Evolutionary conservation across 2,888 invertebrate species (phyloP), one percentile per base, ranked within the genome.

Genomic region (Euproctis similis): DNA sequence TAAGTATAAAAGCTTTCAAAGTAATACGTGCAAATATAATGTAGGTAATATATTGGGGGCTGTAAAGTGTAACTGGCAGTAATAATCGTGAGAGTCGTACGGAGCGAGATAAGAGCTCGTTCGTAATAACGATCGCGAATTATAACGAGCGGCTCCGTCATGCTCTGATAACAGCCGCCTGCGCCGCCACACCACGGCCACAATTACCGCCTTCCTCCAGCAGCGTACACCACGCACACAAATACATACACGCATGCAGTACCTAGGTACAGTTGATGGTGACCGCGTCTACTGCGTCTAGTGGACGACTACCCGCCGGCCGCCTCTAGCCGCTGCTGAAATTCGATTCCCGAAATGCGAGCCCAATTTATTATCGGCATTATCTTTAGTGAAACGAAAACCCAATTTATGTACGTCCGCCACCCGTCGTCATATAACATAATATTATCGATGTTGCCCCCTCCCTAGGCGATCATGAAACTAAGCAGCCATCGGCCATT

Each of bases 401-500:
- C 71, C 69, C 72, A 75, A 74, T 78, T 75, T 74, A 75, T 71
- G 72, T 71, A 57, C 57, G 53, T 49, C 51, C 59, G 65, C 71
- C 72, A 63, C 67, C 73, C 71, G 67, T 59, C 55, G 69, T 63
- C 74, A 71, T 81, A 78, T 80, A 80, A 78, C 74, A 78, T 80
- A 78, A 78, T 74, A 80, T 74, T 81, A 80, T 80, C 78, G 78
- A 75, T 74, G 68, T 64, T 68, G 67, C 58, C 71, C 72, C 77
- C 78, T 74, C 81, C 78, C 80, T 75, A 75, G 77, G 74, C 81
- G 73, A 78, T 78, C 81, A 77, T 78, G 80, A 77, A 77, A 75
- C 81, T 75, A 75, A 76, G 70, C 70, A 67, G 70, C 71, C 70
- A 67, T 70, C 80, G 80, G 75, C 77, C 78, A 77, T 80, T 77